These are phyloP conservation scores for Coregonus sp. DNA, from an alignment of 2,797 vertebrate genomes.

Conservation along the genomic window DNA sequence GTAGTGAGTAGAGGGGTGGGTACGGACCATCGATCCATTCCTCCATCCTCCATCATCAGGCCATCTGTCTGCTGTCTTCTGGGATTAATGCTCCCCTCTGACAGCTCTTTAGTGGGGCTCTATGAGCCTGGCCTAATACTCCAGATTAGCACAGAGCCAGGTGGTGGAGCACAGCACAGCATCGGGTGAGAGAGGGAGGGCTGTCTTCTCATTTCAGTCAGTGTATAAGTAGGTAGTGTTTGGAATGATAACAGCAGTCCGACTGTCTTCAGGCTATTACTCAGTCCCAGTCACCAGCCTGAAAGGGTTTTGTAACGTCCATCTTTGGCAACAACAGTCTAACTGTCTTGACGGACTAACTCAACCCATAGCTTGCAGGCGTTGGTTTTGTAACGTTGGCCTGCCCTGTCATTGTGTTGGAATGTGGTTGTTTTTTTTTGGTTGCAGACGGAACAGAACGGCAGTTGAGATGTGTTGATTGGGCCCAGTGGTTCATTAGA, in stretches of 20 bases:
- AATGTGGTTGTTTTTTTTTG: constrained; percentile 12
- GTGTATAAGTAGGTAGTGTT: constrained; percentile 3
- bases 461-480: constrained; percentile 52
- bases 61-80: constrained; percentile 75
- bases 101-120: constrained; percentile 65
- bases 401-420: constrained; percentile 3
- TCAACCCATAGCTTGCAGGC: constrained; percentile 23
- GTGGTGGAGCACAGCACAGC: constrained; percentile 40
- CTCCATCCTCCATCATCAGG: constrained; percentile 54
- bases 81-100: constrained; percentile 73
- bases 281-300: constrained; percentile 17
- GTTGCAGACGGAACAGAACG: constrained; percentile 45
- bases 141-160: constrained; percentile 61
- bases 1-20: constrained; percentile 37
- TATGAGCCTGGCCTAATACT: constrained; percentile 49
- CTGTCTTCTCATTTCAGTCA: background rate
- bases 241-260: background rate
- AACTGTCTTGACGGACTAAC: background rate
- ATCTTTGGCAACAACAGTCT: background rate
- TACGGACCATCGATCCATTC: constrained; percentile 61
- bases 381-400: background rate
- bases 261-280: background rate
- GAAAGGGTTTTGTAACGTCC: constrained; percentile 17
- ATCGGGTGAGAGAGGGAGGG: constrained; percentile 21
- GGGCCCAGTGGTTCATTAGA: constrained; percentile 62